Evolutionary conservation across 2,113 vertebrate genomes (phyloP).

Genomic region (Vulpes ferrilata): DNA sequence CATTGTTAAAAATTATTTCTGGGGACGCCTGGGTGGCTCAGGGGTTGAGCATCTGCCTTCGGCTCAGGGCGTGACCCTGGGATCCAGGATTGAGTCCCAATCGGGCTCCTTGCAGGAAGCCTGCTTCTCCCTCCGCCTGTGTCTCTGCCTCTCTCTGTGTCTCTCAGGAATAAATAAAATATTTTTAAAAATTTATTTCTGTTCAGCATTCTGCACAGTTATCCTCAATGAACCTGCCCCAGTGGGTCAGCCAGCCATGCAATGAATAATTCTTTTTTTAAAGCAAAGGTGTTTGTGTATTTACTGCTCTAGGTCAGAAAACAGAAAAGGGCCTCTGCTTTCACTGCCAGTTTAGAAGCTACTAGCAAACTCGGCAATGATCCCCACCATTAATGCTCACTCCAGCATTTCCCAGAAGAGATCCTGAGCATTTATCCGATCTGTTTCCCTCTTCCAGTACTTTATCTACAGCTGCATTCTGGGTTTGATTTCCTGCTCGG

Average conservation of each 20-base stretch:
- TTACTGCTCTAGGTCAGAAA: background rate
- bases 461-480: conserved; percentile 99
- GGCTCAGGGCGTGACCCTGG: too few relatives aligned
- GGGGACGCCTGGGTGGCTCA: too few relatives aligned
- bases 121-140: too few relatives aligned
- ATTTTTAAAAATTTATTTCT: background rate
- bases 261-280: background rate
- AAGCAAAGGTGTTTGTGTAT: background rate
- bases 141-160: too few relatives aligned
- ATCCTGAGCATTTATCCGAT: conserved; percentile 47
- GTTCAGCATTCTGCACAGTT: background rate
- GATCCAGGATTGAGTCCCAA: too few relatives aligned
- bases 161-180: too few relatives aligned
- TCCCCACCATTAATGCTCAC: accelerated
- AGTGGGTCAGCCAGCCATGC: background rate
- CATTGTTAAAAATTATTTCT: background rate
- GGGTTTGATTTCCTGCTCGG: conserved; percentile 97
- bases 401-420: background rate
- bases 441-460: conserved; percentile 90
- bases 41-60: too few relatives aligned
- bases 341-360: background rate
- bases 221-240: background rate
- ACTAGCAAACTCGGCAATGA: accelerated
- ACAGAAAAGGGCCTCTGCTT: background rate
- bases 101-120: too few relatives aligned